Base-by-base conservation (phyloP, 2,888 invertebrate genomes). In the Syrphus vitripennis region DNA sequence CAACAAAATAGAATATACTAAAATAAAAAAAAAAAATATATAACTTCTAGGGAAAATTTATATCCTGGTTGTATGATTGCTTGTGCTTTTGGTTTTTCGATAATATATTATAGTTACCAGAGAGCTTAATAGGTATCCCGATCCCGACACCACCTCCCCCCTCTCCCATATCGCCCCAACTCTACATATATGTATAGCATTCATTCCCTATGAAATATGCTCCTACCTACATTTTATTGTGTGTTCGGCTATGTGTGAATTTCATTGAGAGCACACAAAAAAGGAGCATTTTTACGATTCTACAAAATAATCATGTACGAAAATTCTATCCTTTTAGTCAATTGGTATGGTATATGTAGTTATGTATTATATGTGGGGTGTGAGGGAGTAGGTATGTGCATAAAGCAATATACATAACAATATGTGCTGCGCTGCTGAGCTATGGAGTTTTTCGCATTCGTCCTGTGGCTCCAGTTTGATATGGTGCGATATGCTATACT, bases 1-100 rank as follows among this genome's bases (percentile, higher is more conserved):
- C 67, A 53, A 50, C 50, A 61, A 48, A 29, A 65, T 45, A 65
- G 63, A 45, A 59, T 59, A 59, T 34, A 59, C 59, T 57, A 31
- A 45, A 55, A 48, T 40, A n/a, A 42, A 45, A 59, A 6, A 61
- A 53, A 53, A 53, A 70, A 67, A 69, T n/a, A 81, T 72, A 87
- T 82, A 87, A 76, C 69, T 78, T 78, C 45, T 24, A 53, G 67
- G 61, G 84, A 87, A 86, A 87, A 88, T 88, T 88, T 88, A 88
- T 88, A 81, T 87, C 88, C 87, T 83, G 88, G 87, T 87, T 88
- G 88, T 88, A 88, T 88, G 88, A 88, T 88, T 88, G 88, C 88
- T 88, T 88, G 87, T 87, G 87, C 81, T 74, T 87, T 87, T 82
- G 86, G 82, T 87, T 87, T 87, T 87, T 83, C 83, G 77, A 74